Evolutionary conservation across 2,797 vertebrate genomes (phyloP), one percentile per base, ranked within the genome.

Genomic region (Peromyscus eremicus): DNA sequence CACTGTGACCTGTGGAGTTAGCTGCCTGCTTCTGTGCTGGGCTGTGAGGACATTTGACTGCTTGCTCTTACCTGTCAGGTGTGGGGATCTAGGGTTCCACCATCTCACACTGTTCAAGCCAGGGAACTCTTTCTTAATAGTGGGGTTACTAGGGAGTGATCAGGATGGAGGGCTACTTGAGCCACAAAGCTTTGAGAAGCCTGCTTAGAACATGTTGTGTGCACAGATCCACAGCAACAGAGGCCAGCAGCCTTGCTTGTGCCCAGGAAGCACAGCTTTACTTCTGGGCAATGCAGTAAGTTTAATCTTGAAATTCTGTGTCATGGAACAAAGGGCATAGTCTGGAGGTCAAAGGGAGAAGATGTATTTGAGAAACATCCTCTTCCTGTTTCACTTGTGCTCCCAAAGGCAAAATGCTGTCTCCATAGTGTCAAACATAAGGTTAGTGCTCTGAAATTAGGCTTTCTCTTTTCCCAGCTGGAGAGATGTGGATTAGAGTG

Each of bases 271-370:
- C 55, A 68, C 6, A 46, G n/a, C 40, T 68, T n/a, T 37, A 52
- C 29, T 71, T 66, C 40, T 5, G 29, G 17, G 40, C 13, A 37
- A 52, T 10, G 34, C n/a, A 86, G 52, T 27, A 49, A 71, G 75
- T 40, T 87, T 77, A 46, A 89, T 49, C 62, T 91, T 91, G 23
- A 25, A 82, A 91, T 77, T 25, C 62, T 76, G 55, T 77, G 27
- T 4, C 32, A 73, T 17, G 16, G 52, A 81, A 34, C 27, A 84
- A 75, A 76, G 68, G 21, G 73, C 32, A 34, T 29, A 32, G 21
- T 16, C 43, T n/a, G 25, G 32, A 37, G 49, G 76, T 34, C 81
- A 92, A 70, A 60, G n/a, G 17, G 0, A 92, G 27, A 46, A 55
- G 17, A n/a, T 40, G 14, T 57, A 17, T 92, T 71, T 83, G 52